Percentiles rank a stretch among this genome's conserved stretches.
Evolutionary conservation across 2,797 vertebrate genomes (phyloP).

Genomic region (Fundulus diaphanus): DNA sequence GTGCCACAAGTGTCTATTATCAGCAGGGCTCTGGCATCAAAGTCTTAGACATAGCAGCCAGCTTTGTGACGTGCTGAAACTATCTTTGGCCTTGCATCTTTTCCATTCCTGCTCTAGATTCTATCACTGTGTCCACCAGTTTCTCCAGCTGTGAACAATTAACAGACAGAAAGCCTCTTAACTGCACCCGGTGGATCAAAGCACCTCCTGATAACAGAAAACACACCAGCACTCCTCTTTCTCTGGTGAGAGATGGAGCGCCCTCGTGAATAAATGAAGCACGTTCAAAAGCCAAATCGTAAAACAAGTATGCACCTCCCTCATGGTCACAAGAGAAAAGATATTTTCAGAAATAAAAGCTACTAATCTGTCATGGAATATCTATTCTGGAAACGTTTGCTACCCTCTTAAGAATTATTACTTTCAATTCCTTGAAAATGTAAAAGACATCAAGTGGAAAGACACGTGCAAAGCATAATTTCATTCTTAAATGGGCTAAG

Average conservation of each 20-base stretch:
- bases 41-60: conserved; percentile 4
- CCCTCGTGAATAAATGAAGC: conserved; percentile 28
- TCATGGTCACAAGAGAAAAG: conserved; percentile 1
- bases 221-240: conserved; percentile 14
- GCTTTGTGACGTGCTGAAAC: conserved; percentile 4
- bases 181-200: conserved; percentile 45
- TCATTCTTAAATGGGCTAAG: conserved; percentile 58
- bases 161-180: conserved; percentile 29
- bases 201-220: conserved; percentile 51
- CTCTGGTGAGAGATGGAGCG: conserved; percentile 31
- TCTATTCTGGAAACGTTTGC: conserved; percentile 48
- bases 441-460: conserved; percentile 26
- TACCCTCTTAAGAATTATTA: conserved; percentile 44
- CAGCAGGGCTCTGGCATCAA: neutral
- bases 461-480: conserved; percentile 19
- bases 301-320: conserved; percentile 31
- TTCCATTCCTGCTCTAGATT: conserved; percentile 19
- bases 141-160: conserved; percentile 32
- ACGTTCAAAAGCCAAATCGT: conserved; percentile 33
- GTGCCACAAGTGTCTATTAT: neutral
- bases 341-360: too few relatives aligned
- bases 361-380: conserved; percentile 49
- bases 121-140: conserved; percentile 11
- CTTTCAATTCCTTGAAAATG: conserved; percentile 62
- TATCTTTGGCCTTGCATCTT: conserved; percentile 17